Base-by-base conservation (phyloP, 2,113 vertebrate species). In the Anser brachyrhynchus region DNA sequence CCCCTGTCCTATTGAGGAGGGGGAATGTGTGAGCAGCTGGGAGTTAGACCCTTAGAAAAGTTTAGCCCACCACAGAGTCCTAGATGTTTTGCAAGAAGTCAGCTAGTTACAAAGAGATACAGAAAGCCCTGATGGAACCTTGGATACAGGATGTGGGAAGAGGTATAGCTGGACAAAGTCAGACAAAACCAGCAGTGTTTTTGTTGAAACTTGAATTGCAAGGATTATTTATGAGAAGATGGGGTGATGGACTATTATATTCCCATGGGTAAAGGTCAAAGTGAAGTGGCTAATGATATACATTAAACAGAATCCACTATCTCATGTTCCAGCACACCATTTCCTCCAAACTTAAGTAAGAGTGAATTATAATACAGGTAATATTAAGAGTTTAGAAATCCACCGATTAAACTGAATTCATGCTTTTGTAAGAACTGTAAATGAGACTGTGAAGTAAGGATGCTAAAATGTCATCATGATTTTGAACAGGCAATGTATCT, bases 21-120 rank as follows among this genome's bases (percentile, higher is more conserved):
- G 14, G 17, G 31, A 75, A n/a, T 15, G 17, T 62, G 11, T 9
- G 28, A 74, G 46, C 0, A 0, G 31, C 33, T 44, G 12, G 35
- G 35, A 65, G 7, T 77, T n/a, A 39, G 28, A 28, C 37, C 28
- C 23, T 83, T 51, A 51, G 25, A 16, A 17, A 76, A 66, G 23
- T 28, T 43, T 71, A 82, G 62, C 44, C 15, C 35, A 76, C 17
- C 29, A 61, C 8, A 61, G 28, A n/a, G 13, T 89, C 28, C 69
- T 52, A 52, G 33, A 46, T 44, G 46, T 49, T 49, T 49, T 49
- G 46, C 46, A 49, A 49, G 22, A 62, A 25, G 61, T 25, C 35
- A 62, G 35, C 31, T 65, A 59, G 9, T 28, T 59, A 86, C 33
- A 75, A 28, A n/a, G 7, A 75, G 57, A 84, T 71, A 57, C 14